phyloP scores from a whole-genome alignment of 2,888 invertebrate genomes.

The Coleophora deauratella region DNA sequence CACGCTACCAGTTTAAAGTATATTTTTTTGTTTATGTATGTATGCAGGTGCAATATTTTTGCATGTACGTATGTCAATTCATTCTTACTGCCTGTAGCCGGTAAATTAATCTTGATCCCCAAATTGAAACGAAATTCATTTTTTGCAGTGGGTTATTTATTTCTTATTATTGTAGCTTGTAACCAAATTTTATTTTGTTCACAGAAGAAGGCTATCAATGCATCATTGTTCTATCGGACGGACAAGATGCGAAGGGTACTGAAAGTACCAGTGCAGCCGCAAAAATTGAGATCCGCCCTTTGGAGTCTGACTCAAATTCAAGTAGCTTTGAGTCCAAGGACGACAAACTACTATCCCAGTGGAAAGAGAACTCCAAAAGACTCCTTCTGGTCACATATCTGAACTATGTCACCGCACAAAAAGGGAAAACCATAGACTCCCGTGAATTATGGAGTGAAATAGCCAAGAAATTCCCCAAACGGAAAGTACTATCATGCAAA shows the following conservation, averaged over 20 bases:
- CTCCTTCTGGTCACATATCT: constrained; percentile 40
- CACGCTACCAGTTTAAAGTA: too few species aligned
- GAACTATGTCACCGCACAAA: constrained; percentile 42
- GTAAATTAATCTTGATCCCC: too few species aligned
- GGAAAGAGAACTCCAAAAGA: constrained; percentile 48
- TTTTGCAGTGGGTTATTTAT: too few species aligned
- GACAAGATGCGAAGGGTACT: constrained; percentile 35
- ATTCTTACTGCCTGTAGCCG: too few species aligned
- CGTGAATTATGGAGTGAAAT: constrained; percentile 54
- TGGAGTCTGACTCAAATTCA: too few species aligned
- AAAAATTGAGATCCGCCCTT: constrained; percentile 19
- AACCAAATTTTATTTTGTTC: constrained; percentile 10
- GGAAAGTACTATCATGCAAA: constrained; percentile 40
- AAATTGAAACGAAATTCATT: too few species aligned
- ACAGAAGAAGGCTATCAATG: constrained; percentile 64
- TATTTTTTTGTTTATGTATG: too few species aligned
- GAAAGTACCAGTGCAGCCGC: constrained; percentile 22
- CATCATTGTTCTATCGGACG: constrained; percentile 62
- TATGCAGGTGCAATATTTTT: too few species aligned
- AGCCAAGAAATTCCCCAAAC: constrained; percentile 29
- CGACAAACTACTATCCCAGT: constrained; percentile 19
- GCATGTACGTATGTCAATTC: too few species aligned
- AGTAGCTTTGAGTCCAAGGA: constrained; percentile 20
- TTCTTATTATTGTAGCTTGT: too few species aligned
- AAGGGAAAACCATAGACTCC: constrained; percentile 35